A percentile compares a stretch with the other conserved stretches of the same genome.
Conservation (phyloP, 2,888 invertebrate species). For the Charanyca ferruginea region DNA sequence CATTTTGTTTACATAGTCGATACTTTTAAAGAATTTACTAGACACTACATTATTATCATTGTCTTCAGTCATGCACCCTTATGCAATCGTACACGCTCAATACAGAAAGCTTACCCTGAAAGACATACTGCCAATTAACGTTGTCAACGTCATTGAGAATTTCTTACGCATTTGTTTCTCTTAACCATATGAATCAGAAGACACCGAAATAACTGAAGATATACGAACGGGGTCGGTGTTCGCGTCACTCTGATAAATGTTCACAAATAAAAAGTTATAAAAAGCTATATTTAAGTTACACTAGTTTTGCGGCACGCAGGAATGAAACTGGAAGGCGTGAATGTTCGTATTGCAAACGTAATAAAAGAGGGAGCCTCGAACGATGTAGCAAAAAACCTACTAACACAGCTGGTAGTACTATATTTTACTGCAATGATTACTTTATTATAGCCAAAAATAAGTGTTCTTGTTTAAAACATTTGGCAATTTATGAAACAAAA, state of each 20-base stretch:
- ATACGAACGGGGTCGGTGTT: slow-evolving; percentile 70
- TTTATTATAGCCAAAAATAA: not conserved
- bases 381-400: not conserved
- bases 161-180: slow-evolving; percentile 68
- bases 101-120: slow-evolving; percentile 48
- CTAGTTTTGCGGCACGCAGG: slow-evolving; percentile 27
- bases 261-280: slow-evolving; percentile 66
- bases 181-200: slow-evolving; percentile 72
- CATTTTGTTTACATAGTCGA: not conserved
- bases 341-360: slow-evolving; percentile 17
- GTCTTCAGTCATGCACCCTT: slow-evolving; percentile 13
- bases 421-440: not conserved
- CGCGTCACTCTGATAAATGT: slow-evolving; percentile 67
- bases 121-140: slow-evolving; percentile 60
- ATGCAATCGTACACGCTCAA: slow-evolving; percentile 29
- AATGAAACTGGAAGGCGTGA: slow-evolving; percentile 25
- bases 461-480: not conserved
- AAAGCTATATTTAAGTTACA: slow-evolving; percentile 58
- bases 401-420: not conserved
- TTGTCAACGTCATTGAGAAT: slow-evolving; percentile 60
- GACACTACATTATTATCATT: slow-evolving; percentile 26
- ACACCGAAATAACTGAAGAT: slow-evolving; percentile 73
- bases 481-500: not conserved
- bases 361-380: not conserved
- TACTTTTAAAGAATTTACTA: not conserved